Base-by-base conservation (phyloP, 2,113 vertebrate species). In the Amblyornis subalaris region DNA sequence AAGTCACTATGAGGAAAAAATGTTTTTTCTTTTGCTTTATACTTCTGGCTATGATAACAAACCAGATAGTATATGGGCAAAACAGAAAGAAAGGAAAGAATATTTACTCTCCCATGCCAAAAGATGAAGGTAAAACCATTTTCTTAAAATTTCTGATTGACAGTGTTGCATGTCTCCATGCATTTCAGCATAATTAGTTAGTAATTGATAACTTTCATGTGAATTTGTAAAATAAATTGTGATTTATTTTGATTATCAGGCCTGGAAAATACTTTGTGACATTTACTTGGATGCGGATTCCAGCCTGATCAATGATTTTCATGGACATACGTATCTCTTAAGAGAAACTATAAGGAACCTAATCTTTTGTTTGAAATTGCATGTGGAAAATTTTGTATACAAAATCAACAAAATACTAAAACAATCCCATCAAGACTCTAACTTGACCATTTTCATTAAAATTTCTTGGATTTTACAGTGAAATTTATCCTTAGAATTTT, bases 1-100 rank as follows among this genome's bases (percentile, higher is more conserved):
- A 96, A 95, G 92, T 88, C 96, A 97, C 74, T 91, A 97, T 98
- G 98, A 96, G 96, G 96, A 98, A 94, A 93, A 97, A 93, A 79
- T 10, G 75, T 65, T 70, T 83, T 88, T 81, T 90, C 75, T 77
- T 98, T 81, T 97, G 64, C 93, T 91, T 98, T 50, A 88, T 98
- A 83, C 65, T 98, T 95, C 86, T 98, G 96, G 73, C 94, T 92
- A 62, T 97, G 58, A 62, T 85, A 78, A 58, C 83, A 53, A 97
- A 95, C 55, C 86, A 92, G 51, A 71, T 75, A 36, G 96, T 90
- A 38, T 25, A 92, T 35, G 96, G 97, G 77, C 98, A 99, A 91
- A 97, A 81, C 29, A 98, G 96, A 94, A 98, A 79, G 77, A 93
- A 94, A 58, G 97, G 95, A 83, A 93, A 81, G 62, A 97, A 95